Evolutionary conservation across 2,797 vertebrate genomes (phyloP), one percentile per base, ranked within the genome.

Genomic region (Neosalanx taihuensis): DNA sequence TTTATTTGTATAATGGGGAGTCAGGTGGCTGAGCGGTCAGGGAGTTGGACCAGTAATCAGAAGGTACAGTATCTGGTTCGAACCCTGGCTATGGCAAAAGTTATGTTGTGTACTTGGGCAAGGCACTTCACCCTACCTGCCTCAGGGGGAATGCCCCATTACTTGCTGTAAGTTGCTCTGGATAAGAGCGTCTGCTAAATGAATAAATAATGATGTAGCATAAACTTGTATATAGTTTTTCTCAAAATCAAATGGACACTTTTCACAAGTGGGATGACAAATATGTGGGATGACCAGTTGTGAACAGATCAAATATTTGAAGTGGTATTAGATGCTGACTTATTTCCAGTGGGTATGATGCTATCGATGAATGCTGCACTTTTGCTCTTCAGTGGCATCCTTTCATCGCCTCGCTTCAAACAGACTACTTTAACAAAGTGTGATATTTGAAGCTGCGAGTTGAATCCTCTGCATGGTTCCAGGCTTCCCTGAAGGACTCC

Each of bases 401-500:
- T 23, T 72, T 60, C 9, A 46, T 51, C 68, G 49, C 59, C 70
- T 79, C 72, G 41, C 69, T 73, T 71, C 72, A 80, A 74, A 76
- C 67, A 68, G 72, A 75, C 72, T 72, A 72, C 63, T 69, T 71
- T 59, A 78, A 79, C 76, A 69, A 70, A 78, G 80, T 74, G 53
- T 74, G 85, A 84, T 81, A 89, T 80, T 69, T 83, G 82, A 84
- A 81, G 78, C 82, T 82, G 77, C 77, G 82, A 82, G 81, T 84
- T 83, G 77, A 84, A 87, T 87, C 82, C 73, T n/a, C 72, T 75
- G 6, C 72, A 6, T 58, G 70, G 69, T 72, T 72, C 72, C 9
- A 67, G 74, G 57, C 67, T 46, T 15, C 65, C 67, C 70, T 70
- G 53, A 15, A 73, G 76, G 41, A 73, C 73, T 72, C 2, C 5